Evolutionary conservation across 2,888 invertebrate genomes (phyloP).

Genomic region (Dexiosoma caninum): DNA sequence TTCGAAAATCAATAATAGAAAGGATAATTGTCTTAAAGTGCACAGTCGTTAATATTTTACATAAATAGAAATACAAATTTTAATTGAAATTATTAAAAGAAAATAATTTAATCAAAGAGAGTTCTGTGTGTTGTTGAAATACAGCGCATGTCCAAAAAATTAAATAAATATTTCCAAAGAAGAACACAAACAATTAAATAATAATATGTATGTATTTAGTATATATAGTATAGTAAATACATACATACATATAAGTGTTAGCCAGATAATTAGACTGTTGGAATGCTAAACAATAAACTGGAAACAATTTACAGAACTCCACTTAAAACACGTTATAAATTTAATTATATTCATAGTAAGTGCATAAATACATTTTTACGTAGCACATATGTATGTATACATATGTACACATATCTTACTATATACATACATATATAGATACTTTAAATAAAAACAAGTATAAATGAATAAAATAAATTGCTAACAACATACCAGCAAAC

Average conservation of each 20-base stretch:
- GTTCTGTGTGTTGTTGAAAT: not conserved
- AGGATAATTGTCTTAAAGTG: slow-evolving; percentile 27
- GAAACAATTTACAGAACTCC: not conserved
- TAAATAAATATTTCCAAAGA: no score
- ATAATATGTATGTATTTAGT: not conserved
- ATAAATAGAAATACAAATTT: not conserved
- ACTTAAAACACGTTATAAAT: not conserved
- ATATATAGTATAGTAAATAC: not conserved
- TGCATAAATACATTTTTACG: no score
- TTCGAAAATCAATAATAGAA: slow-evolving; percentile 31
- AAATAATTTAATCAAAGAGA: not conserved
- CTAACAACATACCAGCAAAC: no score
- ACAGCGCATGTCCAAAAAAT: slow-evolving; percentile 42
- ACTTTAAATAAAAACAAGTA: not conserved
- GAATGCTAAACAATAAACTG: slow-evolving; percentile 1
- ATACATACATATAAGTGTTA: not conserved
- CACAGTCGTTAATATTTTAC: slow-evolving; percentile 52
- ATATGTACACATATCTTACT: not conserved
- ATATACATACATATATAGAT: not conserved
- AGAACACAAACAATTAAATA: no score
- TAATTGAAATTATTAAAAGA: not conserved
- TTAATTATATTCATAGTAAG: not conserved
- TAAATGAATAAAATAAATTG: no score
- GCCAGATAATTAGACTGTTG: slow-evolving; percentile 16
- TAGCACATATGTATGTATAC: not conserved